Percentiles rank a stretch among this genome's conserved stretches.
phyloP scores from a whole-genome alignment of 2,888 invertebrate species.

The Lacanobia wlatinum region DNA sequence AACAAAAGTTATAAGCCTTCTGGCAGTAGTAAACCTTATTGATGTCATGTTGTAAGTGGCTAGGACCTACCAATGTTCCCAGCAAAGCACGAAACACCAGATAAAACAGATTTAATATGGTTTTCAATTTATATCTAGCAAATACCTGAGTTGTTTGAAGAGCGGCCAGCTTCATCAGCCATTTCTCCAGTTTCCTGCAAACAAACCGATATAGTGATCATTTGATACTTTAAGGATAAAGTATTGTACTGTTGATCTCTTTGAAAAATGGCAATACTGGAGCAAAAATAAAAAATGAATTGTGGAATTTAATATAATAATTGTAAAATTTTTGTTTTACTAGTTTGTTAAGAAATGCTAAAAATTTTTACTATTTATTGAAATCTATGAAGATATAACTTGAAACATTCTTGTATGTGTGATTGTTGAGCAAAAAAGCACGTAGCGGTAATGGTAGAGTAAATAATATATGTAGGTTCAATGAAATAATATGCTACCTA shows the following conservation, averaged over 20 bases:
- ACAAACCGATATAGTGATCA: background rate
- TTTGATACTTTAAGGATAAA: background rate
- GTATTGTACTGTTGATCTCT: background rate
- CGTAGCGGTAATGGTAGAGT: background rate
- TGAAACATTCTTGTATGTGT: background rate
- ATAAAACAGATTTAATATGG: background rate
- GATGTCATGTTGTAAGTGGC: too few species aligned
- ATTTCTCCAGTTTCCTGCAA: slow-evolving; percentile 66
- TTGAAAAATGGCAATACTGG: background rate
- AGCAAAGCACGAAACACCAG: background rate
- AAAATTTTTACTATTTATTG: background rate
- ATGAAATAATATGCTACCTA: background rate
- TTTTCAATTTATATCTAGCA: background rate
- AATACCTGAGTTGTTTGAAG: slow-evolving; percentile 77
- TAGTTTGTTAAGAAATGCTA: background rate
- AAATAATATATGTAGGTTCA: background rate
- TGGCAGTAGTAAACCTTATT: too few species aligned
- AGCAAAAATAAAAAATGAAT: too few species aligned
- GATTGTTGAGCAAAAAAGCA: background rate
- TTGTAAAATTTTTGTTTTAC: background rate
- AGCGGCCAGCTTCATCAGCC: slow-evolving; percentile 79
- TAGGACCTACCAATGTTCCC: background rate
- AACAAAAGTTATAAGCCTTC: too few species aligned
- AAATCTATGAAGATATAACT: background rate
- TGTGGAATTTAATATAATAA: too few species aligned